These are phyloP conservation scores for Dryobotodes eremita DNA, from an alignment of 2,888 invertebrate species.

Conservation along the genomic window DNA sequence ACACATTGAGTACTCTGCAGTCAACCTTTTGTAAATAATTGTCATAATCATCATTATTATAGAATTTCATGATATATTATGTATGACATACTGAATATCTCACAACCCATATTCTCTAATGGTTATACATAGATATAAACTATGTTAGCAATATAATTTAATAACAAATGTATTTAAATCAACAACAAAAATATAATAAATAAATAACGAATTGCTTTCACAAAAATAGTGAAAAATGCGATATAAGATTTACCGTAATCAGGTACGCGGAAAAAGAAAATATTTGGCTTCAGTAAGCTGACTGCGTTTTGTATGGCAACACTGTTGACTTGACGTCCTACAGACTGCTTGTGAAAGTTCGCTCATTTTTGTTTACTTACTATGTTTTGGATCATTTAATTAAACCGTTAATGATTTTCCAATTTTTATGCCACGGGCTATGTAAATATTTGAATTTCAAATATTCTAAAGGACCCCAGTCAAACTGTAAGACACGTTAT, in stretches of 20 bases:
- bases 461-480: slow-evolving; percentile 6
- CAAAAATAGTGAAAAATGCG: slow-evolving; percentile 66
- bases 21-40: slow-evolving; percentile 65
- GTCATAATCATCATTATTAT: slow-evolving; percentile 53
- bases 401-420: neutral
- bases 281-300: slow-evolving; percentile 72
- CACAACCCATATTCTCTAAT: slow-evolving; percentile 64
- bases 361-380: neutral
- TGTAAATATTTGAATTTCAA: slow-evolving; percentile 19
- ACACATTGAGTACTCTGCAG: slow-evolving; percentile 47
- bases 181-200: slow-evolving; percentile 68
- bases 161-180: slow-evolving; percentile 62
- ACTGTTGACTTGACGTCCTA: slow-evolving; percentile 60
- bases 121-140: slow-evolving; percentile 39
- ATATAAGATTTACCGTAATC: slow-evolving; percentile 62
- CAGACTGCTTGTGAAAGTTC: slow-evolving; percentile 43
- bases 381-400: neutral
- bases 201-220: slow-evolving; percentile 62
- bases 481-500: neutral
- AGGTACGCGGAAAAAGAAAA: slow-evolving; percentile 69
- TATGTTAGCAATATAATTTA: slow-evolving; percentile 55
- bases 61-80: slow-evolving; percentile 60
- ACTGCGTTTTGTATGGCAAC: slow-evolving; percentile 69
- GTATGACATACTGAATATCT: slow-evolving; percentile 58
- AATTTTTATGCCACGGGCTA: neutral